Conservation (phyloP, 1,140 invertebrate genomes). For the Polyergus mexicanus region DNA sequence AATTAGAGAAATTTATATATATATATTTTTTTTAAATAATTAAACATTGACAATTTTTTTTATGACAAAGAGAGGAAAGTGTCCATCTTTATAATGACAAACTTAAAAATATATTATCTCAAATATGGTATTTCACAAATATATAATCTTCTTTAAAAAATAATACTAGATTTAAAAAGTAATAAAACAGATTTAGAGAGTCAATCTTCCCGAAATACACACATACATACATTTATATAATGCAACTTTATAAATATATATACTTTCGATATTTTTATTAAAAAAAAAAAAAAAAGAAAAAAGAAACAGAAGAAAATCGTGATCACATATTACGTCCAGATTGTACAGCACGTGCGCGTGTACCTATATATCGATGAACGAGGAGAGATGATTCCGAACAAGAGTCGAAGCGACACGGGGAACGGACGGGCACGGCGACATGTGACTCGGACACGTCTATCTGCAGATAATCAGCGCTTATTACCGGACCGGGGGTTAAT, state of each 20-base stretch:
- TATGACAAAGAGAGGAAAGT: no score
- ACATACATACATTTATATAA: neutral
- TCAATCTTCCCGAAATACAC: no score
- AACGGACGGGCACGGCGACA: slow-evolving; percentile 34
- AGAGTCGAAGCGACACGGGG: slow-evolving; percentile 51
- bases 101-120: no score
- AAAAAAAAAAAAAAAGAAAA: neutral
- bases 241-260: slow-evolving; percentile 8
- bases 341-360: neutral
- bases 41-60: no score
- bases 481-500: slow-evolving; percentile 79
- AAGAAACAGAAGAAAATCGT: neutral
- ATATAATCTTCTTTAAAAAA: no score
- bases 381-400: slow-evolving; percentile 27
- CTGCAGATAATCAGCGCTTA: slow-evolving; percentile 78
- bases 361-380: neutral
- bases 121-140: no score
- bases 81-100: no score
- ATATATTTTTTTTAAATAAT: no score
- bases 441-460: slow-evolving; percentile 66
- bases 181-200: no score
- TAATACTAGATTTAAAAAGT: no score
- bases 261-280: neutral
- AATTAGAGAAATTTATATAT: no score
- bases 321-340: neutral